Percentiles rank a stretch among this genome's conserved stretches.
These are phyloP conservation scores for Crenichthys baileyi DNA, from an alignment of 2,797 vertebrate genomes.

Conservation along the genomic window DNA sequence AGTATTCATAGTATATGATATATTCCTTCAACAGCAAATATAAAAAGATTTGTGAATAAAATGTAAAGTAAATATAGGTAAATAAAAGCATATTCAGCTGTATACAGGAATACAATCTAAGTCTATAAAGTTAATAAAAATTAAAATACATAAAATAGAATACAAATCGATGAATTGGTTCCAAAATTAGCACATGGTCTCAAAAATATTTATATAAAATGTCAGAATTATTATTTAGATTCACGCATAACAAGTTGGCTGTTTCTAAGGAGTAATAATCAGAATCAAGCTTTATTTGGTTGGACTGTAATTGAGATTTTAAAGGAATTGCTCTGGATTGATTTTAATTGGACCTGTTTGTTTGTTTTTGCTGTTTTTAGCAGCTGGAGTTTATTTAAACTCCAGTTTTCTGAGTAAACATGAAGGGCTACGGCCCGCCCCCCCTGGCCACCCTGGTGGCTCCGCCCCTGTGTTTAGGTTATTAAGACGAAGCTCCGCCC, in stretches of 20 bases:
- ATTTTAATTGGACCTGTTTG: neutral
- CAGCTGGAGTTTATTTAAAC: too few relatives aligned
- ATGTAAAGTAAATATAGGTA: neutral
- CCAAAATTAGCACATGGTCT: neutral
- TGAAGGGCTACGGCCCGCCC: neutral
- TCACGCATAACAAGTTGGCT: neutral
- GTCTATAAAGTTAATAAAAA: neutral
- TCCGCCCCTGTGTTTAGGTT: slow-evolving; percentile 44
- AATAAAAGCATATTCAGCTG: neutral
- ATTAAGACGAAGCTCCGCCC: slow-evolving; percentile 48
- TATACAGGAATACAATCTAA: neutral
- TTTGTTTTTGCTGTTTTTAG: neutral
- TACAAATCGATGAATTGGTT: neutral
- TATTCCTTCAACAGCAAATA: neutral
- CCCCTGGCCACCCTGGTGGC: neutral
- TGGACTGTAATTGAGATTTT: neutral
- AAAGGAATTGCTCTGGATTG: neutral
- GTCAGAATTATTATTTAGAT: neutral
- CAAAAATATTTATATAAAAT: neutral
- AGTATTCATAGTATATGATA: too few relatives aligned
- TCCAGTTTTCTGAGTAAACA: neutral
- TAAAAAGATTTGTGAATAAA: neutral
- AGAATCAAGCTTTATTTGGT: neutral
- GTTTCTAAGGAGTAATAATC: neutral
- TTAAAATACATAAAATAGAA: neutral